Evolutionary conservation across 2,888 invertebrate genomes (phyloP).

Genomic region (Mythimna lalbum): DNA sequence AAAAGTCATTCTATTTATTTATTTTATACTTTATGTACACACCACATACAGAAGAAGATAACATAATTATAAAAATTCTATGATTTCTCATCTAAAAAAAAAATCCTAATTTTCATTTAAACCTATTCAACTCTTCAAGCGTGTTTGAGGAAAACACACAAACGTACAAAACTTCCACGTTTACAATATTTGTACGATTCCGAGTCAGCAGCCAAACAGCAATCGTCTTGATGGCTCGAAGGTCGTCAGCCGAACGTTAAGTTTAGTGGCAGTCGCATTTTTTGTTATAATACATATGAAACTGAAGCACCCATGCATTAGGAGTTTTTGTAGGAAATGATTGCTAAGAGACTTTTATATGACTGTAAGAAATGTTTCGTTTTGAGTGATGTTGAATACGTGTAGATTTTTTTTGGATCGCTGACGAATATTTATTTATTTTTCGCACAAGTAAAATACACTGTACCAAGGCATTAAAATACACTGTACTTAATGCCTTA

Average conservation of each 20-base stretch:
- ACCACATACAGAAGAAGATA: no score
- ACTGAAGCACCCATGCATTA: slow-evolving; percentile 51
- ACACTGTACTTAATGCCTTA: no score
- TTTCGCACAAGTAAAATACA: no score
- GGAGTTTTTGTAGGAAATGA: slow-evolving; percentile 50
- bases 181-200: slow-evolving; percentile 8
- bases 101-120: no score
- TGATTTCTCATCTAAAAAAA: no score
- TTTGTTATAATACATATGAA: slow-evolving; percentile 58
- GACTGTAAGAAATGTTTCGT: slow-evolving; percentile 22
- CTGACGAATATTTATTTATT: no score
- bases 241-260: slow-evolving; percentile 57
- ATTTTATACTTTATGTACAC: no score
- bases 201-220: slow-evolving; percentile 56
- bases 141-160: neutral
- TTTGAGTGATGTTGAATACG: slow-evolving; percentile 21
- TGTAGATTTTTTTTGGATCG: neutral
- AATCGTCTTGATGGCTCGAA: slow-evolving; percentile 46
- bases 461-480: no score
- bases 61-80: no score
- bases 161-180: neutral
- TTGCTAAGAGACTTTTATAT: slow-evolving; percentile 31
- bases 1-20: no score
- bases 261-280: slow-evolving; percentile 51
- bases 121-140: neutral